Evolutionary conservation across 2,113 vertebrate genomes (phyloP), one percentile per base, ranked within the genome.

Genomic region (Athene noctua): DNA sequence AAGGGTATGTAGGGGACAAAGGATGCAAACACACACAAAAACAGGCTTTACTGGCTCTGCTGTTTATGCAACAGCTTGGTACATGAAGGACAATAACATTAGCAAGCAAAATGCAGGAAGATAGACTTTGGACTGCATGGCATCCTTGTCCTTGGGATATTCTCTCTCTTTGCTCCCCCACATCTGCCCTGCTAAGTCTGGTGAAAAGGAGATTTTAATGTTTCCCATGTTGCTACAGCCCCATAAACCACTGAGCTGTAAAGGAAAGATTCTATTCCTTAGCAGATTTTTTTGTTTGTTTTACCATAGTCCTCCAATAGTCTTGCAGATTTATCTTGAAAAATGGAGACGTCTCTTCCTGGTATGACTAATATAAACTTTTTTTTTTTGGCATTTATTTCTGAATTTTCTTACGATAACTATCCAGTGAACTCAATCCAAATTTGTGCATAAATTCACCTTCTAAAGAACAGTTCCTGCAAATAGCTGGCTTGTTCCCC

Each of bases 1-100:
- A 96, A 97, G 94, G 92, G 87, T 85, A 94, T 13, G 52, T n/a
- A 94, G 91, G 80, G 80, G 87, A 96, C 87, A 65, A 46, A 79
- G 44, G 70, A 94, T 46, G 63, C 51, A 74, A 65, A 40, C 16
- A 19, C 7, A 30, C 22, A 27, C 14, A 61, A 36, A 80, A 49
- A 8, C 36, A 47, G 66, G 66, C 61, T 94, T 85, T 72, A 13
- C 78, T 85, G 62, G 30, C 61, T 79, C 78, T 95, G 90, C 57
- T 91, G 25, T 42, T 85, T 5, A 1, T 51, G 30, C 36, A 46
- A 65, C 52, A 85, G 70, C 74, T 90, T 66, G 66, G 34, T 25
- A 34, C 2, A 0, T 42, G 70, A 77, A 72, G 62, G 36, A 44
- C 38, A 75, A 22, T 40, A 59, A 57, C 54, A 18, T 36, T 4